phyloP scores from a whole-genome alignment of 1,140 invertebrate species.

The Microplitis demolitor region DNA sequence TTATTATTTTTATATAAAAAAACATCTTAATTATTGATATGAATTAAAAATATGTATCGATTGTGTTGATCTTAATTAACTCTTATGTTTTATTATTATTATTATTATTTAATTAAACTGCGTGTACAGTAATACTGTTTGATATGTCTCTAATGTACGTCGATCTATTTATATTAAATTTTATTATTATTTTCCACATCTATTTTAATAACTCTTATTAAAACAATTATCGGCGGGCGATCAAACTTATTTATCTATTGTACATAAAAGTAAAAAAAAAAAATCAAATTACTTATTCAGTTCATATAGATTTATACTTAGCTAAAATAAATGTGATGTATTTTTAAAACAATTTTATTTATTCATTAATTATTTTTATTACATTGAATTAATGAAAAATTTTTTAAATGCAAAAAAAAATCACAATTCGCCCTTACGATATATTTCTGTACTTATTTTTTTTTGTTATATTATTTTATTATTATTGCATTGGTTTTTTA shows the following conservation, averaged over 20 bases:
- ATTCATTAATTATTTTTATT: neutral
- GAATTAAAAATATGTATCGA: conserved; percentile 48
- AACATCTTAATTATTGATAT: conserved; percentile 49
- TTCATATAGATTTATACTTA: conserved; percentile 26
- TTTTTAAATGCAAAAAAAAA: neutral
- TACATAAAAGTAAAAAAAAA: neutral
- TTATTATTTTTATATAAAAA: conserved; percentile 8
- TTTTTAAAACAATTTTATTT: neutral
- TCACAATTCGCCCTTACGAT: conserved; percentile 30
- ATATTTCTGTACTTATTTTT: conserved; percentile 27
- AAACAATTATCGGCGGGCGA: conserved; percentile 17
- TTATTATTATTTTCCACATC: conserved; percentile 28
- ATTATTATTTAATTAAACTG: conserved; percentile 34
- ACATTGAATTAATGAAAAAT: neutral
- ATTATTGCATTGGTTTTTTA: conserved; percentile 59
- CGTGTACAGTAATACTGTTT: conserved; percentile 59
- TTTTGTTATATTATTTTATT: conserved; percentile 39
- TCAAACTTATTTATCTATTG: neutral
- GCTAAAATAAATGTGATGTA: conserved; percentile 24
- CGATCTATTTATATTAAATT: conserved; percentile 43
- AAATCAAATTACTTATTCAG: neutral
- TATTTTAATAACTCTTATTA: conserved; percentile 21
- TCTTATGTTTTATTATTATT: conserved; percentile 35
- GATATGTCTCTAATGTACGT: conserved; percentile 58
- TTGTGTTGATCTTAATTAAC: conserved; percentile 27